phyloP scores from a whole-genome alignment of 2,888 invertebrate genomes.

The Zootermopsis nevadensis region DNA sequence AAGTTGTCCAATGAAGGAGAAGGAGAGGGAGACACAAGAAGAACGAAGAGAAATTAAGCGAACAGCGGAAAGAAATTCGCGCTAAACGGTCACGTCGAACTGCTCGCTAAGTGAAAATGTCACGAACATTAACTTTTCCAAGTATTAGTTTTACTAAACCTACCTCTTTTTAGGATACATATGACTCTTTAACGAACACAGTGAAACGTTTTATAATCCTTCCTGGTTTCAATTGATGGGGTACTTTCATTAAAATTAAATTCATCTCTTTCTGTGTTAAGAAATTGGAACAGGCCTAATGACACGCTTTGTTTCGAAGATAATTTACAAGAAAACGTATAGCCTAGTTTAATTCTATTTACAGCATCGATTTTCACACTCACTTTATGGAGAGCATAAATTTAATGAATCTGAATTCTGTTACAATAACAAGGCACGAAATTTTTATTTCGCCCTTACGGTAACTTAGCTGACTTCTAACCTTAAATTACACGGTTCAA shows the following conservation, averaged over 20 bases:
- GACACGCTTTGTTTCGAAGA: no score
- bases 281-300: no score
- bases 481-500: no score
- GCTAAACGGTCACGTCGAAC: conserved; percentile 8
- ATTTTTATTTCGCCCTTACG: no score
- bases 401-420: no score
- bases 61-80: neutral
- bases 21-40: neutral
- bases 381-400: no score
- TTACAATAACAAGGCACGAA: no score
- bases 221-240: neutral
- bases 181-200: neutral
- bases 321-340: no score
- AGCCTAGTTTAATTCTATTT: no score
- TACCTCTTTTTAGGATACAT: neutral
- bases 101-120: conserved; percentile 3
- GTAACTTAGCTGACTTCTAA: no score
- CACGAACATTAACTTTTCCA: neutral
- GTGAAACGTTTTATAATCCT: neutral
- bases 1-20: neutral
- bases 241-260: neutral
- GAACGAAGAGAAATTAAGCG: neutral
- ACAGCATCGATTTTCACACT: no score
- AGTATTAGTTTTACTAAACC: neutral
- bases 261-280: neutral